Conservation (phyloP, 2,113 vertebrate species). For the Ageneiosus marmoratus region DNA sequence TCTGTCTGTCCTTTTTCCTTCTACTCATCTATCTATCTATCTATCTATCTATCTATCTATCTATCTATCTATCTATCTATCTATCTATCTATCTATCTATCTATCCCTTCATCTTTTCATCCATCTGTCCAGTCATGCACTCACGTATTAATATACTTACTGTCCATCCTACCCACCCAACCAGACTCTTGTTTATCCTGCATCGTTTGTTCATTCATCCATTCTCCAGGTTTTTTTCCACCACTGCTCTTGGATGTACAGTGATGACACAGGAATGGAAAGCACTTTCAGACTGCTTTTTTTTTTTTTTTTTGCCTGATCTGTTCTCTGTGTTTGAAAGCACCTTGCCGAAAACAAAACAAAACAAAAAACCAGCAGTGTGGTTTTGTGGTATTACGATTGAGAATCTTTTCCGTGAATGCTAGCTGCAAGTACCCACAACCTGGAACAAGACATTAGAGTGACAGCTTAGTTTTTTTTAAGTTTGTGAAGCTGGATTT, state of each 20-base stretch:
- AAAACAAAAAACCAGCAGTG: background rate
- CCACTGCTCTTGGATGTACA: background rate
- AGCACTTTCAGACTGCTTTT: background rate
- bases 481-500: background rate
- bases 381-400: slow-evolving; percentile 5
- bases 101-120: too few relatives aligned
- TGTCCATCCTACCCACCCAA: too few relatives aligned
- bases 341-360: background rate
- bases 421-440: background rate
- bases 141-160: too few relatives aligned
- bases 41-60: too few relatives aligned
- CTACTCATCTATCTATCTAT: too few relatives aligned
- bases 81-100: too few relatives aligned
- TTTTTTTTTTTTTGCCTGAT: background rate
- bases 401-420: slow-evolving; percentile 1
- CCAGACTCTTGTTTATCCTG: too few relatives aligned
- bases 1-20: too few relatives aligned
- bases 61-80: too few relatives aligned
- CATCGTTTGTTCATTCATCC: too few relatives aligned
- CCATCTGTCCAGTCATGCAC: too few relatives aligned
- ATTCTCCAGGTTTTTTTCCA: slow-evolving; percentile 7
- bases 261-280: background rate
- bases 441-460: background rate
- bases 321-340: slow-evolving; percentile 11
- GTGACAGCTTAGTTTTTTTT: background rate